Conservation (phyloP, 2,888 invertebrate species). For the Myopa tessellatipennis region DNA sequence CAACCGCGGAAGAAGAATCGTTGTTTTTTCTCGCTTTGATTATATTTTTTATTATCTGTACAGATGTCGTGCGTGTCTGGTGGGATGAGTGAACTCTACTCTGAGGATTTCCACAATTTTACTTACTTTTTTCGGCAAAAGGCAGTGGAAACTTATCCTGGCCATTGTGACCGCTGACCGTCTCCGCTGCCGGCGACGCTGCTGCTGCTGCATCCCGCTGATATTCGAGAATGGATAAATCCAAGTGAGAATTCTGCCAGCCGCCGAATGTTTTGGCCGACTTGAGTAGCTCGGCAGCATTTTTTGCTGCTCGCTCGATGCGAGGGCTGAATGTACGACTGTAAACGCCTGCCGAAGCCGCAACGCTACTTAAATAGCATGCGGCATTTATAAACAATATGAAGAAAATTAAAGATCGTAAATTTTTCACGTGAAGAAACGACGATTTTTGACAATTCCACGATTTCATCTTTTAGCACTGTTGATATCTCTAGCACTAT, state of each 20-base stretch:
- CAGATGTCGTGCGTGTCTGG: too few species aligned
- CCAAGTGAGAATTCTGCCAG: constrained; percentile 44
- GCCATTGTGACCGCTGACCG: constrained; percentile 29
- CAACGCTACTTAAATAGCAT: constrained; percentile 3
- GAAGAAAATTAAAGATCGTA: constrained; percentile 43
- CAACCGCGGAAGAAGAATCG: too few species aligned
- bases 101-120: neutral
- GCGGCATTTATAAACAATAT: constrained; percentile 33
- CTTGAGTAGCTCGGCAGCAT: neutral
- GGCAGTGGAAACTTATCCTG: constrained; percentile 24
- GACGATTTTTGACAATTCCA: constrained; percentile 18
- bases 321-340: constrained; percentile 17
- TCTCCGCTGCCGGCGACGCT: constrained; percentile 34
- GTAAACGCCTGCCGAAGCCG: constrained; percentile 27
- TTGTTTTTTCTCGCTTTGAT: too few species aligned
- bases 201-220: constrained; percentile 36
- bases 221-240: constrained; percentile 44
- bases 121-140: constrained; percentile 49
- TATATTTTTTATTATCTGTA: too few species aligned
- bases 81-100: too few species aligned
- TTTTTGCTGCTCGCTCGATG: neutral
- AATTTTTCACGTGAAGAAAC: constrained; percentile 45
- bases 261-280: constrained; percentile 18
- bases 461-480: neutral
- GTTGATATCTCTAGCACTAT: neutral